phyloP scores from a whole-genome alignment of 2,113 vertebrate genomes.

The Gavia stellata region DNA sequence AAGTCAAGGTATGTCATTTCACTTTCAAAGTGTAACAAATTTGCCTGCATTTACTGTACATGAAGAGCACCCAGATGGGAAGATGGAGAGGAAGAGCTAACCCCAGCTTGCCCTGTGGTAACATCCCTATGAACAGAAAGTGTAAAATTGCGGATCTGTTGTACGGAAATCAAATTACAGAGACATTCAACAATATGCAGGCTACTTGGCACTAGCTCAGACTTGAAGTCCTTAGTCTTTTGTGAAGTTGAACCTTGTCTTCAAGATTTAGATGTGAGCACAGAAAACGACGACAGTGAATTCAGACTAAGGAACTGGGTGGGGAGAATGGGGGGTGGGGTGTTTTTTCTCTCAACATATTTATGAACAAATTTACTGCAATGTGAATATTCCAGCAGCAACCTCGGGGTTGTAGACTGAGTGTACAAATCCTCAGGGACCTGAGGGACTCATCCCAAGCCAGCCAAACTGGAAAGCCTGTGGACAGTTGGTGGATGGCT shows the following conservation, averaged over 20 bases:
- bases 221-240: background rate
- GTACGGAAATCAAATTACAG: background rate
- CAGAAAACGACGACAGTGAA: background rate
- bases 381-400: background rate
- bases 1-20: background rate
- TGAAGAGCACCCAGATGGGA: background rate
- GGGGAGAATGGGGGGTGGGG: fast-evolving
- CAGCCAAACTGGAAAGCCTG: background rate
- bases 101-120: background rate
- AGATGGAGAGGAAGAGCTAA: background rate
- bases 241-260: background rate
- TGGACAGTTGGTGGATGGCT: background rate
- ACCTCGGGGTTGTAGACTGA: fast-evolving
- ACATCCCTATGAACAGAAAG: background rate
- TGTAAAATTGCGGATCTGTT: background rate
- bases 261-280: background rate
- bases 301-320: background rate
- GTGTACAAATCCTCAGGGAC: too few species aligned
- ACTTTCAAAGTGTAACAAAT: background rate
- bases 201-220: background rate
- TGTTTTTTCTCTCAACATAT: background rate
- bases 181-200: background rate
- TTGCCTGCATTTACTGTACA: background rate
- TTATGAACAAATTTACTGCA: background rate
- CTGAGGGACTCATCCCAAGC: background rate